Percentiles rank a stretch among this genome's conserved stretches.
phyloP scores from a whole-genome alignment of 2,888 invertebrate genomes.

The Platypus cylindrus region DNA sequence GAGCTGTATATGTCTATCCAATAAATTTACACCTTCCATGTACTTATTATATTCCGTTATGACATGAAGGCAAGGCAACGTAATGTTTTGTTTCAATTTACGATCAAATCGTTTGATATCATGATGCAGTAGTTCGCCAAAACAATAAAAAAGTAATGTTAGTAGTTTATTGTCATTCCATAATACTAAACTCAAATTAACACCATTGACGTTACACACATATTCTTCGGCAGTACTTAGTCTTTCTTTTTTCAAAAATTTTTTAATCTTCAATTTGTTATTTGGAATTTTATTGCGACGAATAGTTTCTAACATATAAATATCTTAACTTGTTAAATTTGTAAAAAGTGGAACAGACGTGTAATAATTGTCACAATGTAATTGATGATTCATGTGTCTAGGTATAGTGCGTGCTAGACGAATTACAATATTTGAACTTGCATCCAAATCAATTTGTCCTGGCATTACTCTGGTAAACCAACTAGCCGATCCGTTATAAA shows the following conservation, averaged over 20 bases:
- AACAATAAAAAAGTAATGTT: background rate
- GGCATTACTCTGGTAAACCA: background rate
- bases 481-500: conserved; percentile 13
- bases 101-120: background rate
- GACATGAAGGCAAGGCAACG: too few relatives aligned
- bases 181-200: background rate
- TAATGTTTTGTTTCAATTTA: conserved; percentile 1
- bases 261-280: background rate
- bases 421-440: conserved; percentile 25
- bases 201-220: background rate
- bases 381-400: conserved; percentile 1
- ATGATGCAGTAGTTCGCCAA: background rate
- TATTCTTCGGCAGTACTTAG: background rate
- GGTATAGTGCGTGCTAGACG: conserved; percentile 17
- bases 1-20: too few relatives aligned
- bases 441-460: conserved; percentile 22
- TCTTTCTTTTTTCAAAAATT: background rate
- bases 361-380: conserved; percentile 1
- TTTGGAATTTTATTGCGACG: background rate
- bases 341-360: background rate
- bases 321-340: background rate
- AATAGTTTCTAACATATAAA: conserved; percentile 1
- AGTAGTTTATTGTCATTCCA: conserved; percentile 1
- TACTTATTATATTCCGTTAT: too few relatives aligned
- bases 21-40: too few relatives aligned